Base-by-base conservation (phyloP, 2,113 vertebrate species). In the Brachirus orientalis region DNA sequence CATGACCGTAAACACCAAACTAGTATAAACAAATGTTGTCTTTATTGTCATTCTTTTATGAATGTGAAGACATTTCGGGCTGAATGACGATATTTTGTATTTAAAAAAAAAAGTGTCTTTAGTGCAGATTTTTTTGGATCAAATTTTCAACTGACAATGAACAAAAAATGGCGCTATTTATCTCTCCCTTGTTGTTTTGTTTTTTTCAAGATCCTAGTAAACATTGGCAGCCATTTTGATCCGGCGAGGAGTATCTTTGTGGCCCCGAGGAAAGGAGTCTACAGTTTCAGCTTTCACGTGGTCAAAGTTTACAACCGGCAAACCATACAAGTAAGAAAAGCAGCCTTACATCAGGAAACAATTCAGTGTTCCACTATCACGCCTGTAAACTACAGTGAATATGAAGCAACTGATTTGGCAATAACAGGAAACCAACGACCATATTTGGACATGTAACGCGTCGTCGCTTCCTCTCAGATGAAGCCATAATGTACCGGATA, bases 231-330 rank as follows among this genome's bases (percentile, higher is more conserved):
- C 38, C 94, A 94, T 79, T 96, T 95, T 74, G 94, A 95, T 72
- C 92, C 94, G 0, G 91, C 94, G 8, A 89, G 92, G 0, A 95
- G 95, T 33, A 86, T 94, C 82, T 96, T 96, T 6, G 87, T 94
- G 66, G 95, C 95, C 1, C 95, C 95, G 1, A 90, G 94, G 48
- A 94, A 93, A 69, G 95, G 95, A 11, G 93, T 96, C 63, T 96
- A 95, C 90, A 95, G 95, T 71, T 96, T 96, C 93, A 93, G 91
- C 68, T 96, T 95, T 87, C 94, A 95, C 3, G 94, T 96, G 69
- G 95, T 96, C 69, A 96, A 96, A 83, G 95, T 95, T 57, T 96
- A 96, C 89, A 96, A 96, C 88, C 90, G 95, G 36, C 95, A 96
- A 69, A 95, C 95, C 0, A 94, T 96, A 63, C 95, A 95, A 86